Base-by-base conservation (phyloP, 2,113 vertebrate genomes). In the Ceyx cyanopectus region DNA sequence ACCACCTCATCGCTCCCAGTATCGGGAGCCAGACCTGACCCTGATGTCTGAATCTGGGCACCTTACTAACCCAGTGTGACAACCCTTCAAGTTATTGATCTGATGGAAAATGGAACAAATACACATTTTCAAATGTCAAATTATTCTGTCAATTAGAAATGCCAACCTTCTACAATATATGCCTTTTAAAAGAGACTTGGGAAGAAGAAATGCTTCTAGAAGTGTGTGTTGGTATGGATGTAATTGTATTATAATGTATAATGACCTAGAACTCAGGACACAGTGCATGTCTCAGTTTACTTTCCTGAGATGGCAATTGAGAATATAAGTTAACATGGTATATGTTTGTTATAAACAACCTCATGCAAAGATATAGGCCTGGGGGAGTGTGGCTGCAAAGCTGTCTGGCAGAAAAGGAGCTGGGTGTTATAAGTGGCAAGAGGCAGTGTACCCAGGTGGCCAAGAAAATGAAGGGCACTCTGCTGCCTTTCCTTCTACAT, bases 211-310 rank as follows among this genome's bases (percentile, higher is more conserved):
- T 34, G 30, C 15, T 65, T 56, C 51, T 40, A 6, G 34, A 68
- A 69, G 54, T 10, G 16, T 27, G 43, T 30, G 34, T 12, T 85
- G 62, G 13, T 54, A 3, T 11, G n/a, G 57, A 41, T 84, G 74
- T 30, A 85, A 74, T 48, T 83, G 57, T 81, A 51, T 87, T 90
- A 34, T 89, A 79, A 54, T 78, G 48, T 23, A 50, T 90, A 93
- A 78, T 81, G 87, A 83, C 19, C 83, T 61, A 84, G 87, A 92
- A 82, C 94, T 81, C 53, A 53, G 60, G 68, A 70, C 74, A 91
- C 34, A 9, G 60, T 37, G 63, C 41, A 22, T 46, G 63, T 81
- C 80, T 87, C 63, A 80, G 86, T 92, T 94, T 91, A 57, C 92
- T 91, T 92, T 86, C 84, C 63, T 81, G 76, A 77, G 69, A 76